Base-by-base conservation (phyloP, 2,113 vertebrate species). In the Grallaria varia region DNA sequence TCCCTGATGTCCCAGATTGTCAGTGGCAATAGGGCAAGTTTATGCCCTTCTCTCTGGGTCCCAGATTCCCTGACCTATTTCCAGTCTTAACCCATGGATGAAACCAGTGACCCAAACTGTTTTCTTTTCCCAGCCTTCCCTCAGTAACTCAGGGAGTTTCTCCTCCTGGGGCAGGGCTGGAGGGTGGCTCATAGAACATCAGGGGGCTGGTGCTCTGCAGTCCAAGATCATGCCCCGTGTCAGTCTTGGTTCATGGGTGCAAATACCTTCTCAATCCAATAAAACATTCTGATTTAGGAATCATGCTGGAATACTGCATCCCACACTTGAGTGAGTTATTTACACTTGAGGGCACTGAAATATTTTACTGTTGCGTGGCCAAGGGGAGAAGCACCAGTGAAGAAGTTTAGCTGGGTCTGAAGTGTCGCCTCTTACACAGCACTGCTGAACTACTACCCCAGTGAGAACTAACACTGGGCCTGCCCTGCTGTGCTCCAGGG, bases 381-480 rank as follows among this genome's bases (percentile, higher is more conserved):
- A 86, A 78, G 75, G 78, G 39, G 67, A 93, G 67, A 93, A 93
- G 35, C 44, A 89, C 86, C 50, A 35, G 35, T 18, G 68, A 67
- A 47, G 56, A 67, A 83, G 68, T 92, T 88, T 78, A 90, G 90
- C 24, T 97, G 90, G 79, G 56, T 90, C 71, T 89, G 93, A 88
- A 90, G 90, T 77, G 42, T 13, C 64, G 74, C 20, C 53, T 67
- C 88, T 90, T 71, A 28, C 75, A 42, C 33, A 85, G 91, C 72
- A 28, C 56, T 81, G 79, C 52, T 73, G 23, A 87, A n/a, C 63
- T 1, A 3, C 20, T 55, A 71, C 42, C 47, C 68, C 85, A 83
- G 75, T n/a, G 55, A 59, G 37, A 91, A 59, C 14, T 12, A 90
- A 47, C 45, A 30, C 14, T n/a, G 74, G 15, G 16, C 68, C 53